Base-by-base conservation (phyloP, 1,140 invertebrate species). In the Homalodisca vitripennis region DNA sequence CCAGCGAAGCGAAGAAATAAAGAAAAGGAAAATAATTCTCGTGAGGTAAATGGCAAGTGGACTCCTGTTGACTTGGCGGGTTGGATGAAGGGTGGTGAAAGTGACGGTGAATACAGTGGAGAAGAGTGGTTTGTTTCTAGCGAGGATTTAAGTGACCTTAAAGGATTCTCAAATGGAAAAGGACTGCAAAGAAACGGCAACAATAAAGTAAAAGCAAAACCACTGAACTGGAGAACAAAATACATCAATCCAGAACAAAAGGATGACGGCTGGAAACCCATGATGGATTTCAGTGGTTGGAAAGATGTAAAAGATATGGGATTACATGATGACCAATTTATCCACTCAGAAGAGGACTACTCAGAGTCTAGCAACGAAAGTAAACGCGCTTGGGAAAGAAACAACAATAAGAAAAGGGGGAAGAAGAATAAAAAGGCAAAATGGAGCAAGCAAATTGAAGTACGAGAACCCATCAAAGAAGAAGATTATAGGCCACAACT, bases 391-490 rank as follows among this genome's bases (percentile, higher is more conserved):
- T 22, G 20, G 20, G 48, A 24, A 41, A 41, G 6, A 60, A 27
- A 27, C 55, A 22, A 27, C 26, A 60, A 24, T 6, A 26, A 13
- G 6, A 26, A 26, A 10, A 60, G 24, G n/a, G 20, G 12, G 12
- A 53, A 22, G 48, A 53, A 53, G 20, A 53, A 12, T 53, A 26
- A 60, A 27, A 51, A 51, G 2, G 24, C 24, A 3, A 60, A 60
- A 24, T 60, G 55, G 55, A 60, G 55, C 24, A 60, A 60, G 55
- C 55, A 26, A 60, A 60, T 60, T 27, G 55, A 60, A 2, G 3
- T 60, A 1, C 2, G 55, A 3, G 55, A 60, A n/a, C 55, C 55
- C 10, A 10, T 24, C 10, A 26, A 24, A 27, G 55, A 60, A 27
- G 55, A 27, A 60, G 55, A 60, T 2, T n/a, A n/a, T n/a, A n/a